Evolutionary conservation across 2,888 invertebrate species (phyloP).

Genomic region (Pristionchus mayeri): DNA sequence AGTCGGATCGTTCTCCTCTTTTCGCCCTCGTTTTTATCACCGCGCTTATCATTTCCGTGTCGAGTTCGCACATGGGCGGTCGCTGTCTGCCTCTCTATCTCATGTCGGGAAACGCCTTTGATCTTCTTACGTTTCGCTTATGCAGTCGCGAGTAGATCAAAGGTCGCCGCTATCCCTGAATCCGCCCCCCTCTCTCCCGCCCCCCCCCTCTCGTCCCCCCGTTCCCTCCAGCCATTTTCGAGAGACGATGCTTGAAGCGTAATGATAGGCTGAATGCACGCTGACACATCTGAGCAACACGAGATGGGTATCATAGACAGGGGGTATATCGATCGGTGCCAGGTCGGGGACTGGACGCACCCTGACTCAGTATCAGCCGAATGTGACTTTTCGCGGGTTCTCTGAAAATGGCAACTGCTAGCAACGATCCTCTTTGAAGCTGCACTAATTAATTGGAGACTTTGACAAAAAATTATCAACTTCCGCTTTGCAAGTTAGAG

Average conservation of each 20-base stretch:
- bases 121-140: conserved; percentile 15
- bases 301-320: too few relatives aligned
- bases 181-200: neutral
- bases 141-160: conserved; percentile 28
- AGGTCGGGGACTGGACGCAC: too few relatives aligned
- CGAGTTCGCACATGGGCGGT: neutral
- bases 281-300: too few relatives aligned
- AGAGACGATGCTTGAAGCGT: neutral
- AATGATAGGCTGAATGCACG: too few relatives aligned
- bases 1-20: neutral
- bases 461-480: too few relatives aligned
- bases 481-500: too few relatives aligned
- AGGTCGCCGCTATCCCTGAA: neutral
- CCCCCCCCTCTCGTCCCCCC: neutral
- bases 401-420: too few relatives aligned
- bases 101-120: neutral
- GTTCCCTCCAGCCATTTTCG: neutral
- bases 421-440: too few relatives aligned
- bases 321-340: too few relatives aligned
- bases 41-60: neutral
- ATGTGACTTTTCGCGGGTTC: too few relatives aligned
- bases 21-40: neutral
- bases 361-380: too few relatives aligned
- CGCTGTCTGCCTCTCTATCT: neutral
- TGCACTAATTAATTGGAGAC: too few relatives aligned